Evolutionary conservation across 1,140 invertebrate genomes (phyloP), one percentile per base, ranked within the genome.

Genomic region (Brachionus plicatilis): DNA sequence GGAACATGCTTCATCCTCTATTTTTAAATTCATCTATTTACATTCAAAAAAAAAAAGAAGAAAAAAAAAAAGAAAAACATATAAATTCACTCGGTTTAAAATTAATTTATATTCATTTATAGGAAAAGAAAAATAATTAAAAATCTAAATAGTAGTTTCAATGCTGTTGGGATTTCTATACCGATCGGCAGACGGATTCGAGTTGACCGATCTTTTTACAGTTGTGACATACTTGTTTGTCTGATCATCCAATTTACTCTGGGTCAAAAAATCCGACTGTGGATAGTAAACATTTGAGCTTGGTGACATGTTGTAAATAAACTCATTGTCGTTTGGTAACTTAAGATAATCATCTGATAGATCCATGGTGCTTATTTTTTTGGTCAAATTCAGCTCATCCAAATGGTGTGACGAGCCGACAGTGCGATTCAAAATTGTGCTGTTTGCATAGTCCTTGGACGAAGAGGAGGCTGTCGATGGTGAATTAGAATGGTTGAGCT

Each of bases 61-160:
- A n/a, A n/a, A 27, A 60, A 60, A 60, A 2, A 60, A 20, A 60
- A 60, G 8, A 60, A 24, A 68, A 72, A 72, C 41, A 33, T 12
- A 43, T 20, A 43, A 72, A 72, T 43, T 72, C 68, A 72, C 68
- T 72, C 68, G 68, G 68, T 72, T 72, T 72, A 72, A 72, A 72
- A 72, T 72, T n/a, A 43, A 20, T 68, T 68, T 68, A 41, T 29
- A 41, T 68, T 72, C 47, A 50, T 76, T 76, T 37, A 37, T 37
- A 37, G 7, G 33, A 45, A 17, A 60, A 20, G 27, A 24, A 12
- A 76, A 37, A 50, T 50, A 76, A 53, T n/a, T 47, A 76, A 72
- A 72, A 72, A 41, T 45, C 60, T 65, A 82, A 82, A 82, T 82
- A 14, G 50, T 11, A 20, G 79, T 82, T 68, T 82, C 79, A 33